These are phyloP conservation scores for Poicephalus meyeri DNA, from an alignment of 2,113 vertebrate genomes.

Conservation along the genomic window DNA sequence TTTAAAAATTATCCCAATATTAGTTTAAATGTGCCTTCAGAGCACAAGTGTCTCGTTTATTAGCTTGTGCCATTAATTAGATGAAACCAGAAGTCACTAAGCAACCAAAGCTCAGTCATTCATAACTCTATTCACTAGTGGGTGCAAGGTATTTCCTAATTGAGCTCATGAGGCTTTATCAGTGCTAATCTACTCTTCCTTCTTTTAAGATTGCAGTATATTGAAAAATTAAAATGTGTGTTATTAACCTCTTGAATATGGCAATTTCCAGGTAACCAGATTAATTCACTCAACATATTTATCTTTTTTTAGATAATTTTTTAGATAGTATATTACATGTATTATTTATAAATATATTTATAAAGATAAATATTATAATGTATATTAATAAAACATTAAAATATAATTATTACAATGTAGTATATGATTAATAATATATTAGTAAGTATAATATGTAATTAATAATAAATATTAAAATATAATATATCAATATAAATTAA, in stretches of 20 bases:
- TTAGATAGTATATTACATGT: no score
- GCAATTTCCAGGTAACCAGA: slow-evolving; percentile 18
- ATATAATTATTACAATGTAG: no score
- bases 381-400: no score
- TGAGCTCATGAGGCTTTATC: slow-evolving; percentile 27
- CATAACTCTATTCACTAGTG: slow-evolving; percentile 47
- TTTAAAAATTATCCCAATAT: not conserved
- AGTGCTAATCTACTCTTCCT: slow-evolving; percentile 44
- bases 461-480: no score
- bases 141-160: slow-evolving; percentile 8
- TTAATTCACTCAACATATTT: not conserved
- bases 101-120: not conserved
- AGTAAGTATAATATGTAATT: no score
- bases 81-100: slow-evolving; percentile 47
- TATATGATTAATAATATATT: no score
- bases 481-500: no score
- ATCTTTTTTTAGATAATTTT: no score
- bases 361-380: no score
- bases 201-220: slow-evolving; percentile 15
- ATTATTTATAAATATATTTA: no score
- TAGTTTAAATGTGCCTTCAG: slow-evolving; percentile 18
- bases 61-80: slow-evolving; percentile 40
- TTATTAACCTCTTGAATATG: slow-evolving; percentile 57
- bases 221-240: slow-evolving; percentile 31
- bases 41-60: not conserved